These are phyloP conservation scores for Oligia strigilis DNA, from an alignment of 2,888 invertebrate species.

Conservation along the genomic window DNA sequence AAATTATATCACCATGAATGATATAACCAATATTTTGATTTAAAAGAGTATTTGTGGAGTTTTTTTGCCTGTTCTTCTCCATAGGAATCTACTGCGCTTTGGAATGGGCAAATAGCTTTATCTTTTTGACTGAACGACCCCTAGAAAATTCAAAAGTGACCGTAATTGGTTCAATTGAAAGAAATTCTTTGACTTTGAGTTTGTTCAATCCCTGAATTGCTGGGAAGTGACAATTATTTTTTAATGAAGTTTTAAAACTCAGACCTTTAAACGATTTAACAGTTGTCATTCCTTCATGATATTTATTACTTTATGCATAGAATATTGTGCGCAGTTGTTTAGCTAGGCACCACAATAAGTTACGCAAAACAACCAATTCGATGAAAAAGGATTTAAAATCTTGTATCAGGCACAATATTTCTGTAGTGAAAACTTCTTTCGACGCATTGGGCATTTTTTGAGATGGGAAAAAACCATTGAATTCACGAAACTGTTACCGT, in stretches of 20 bases:
- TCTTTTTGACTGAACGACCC: neutral
- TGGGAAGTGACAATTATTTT: neutral
- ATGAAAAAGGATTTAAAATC: no score
- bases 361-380: no score
- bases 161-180: neutral
- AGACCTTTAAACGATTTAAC: neutral
- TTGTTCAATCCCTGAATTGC: neutral
- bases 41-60: neutral
- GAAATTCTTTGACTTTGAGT: neutral
- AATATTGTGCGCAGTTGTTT: neutral
- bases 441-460: no score
- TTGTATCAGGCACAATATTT: no score
- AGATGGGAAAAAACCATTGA: no score
- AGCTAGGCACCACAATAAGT: no score
- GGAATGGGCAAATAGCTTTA: neutral
- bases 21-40: neutral
- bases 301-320: neutral
- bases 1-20: neutral
- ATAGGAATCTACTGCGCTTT: neutral
- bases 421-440: no score
- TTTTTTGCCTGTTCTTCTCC: neutral
- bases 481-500: no score
- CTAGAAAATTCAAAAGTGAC: neutral
- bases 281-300: neutral
- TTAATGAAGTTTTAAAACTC: neutral